Evolutionary conservation across 1,140 invertebrate species (phyloP), one percentile per base, ranked within the genome.

Genomic region (Meloidogyne floridensis): DNA sequence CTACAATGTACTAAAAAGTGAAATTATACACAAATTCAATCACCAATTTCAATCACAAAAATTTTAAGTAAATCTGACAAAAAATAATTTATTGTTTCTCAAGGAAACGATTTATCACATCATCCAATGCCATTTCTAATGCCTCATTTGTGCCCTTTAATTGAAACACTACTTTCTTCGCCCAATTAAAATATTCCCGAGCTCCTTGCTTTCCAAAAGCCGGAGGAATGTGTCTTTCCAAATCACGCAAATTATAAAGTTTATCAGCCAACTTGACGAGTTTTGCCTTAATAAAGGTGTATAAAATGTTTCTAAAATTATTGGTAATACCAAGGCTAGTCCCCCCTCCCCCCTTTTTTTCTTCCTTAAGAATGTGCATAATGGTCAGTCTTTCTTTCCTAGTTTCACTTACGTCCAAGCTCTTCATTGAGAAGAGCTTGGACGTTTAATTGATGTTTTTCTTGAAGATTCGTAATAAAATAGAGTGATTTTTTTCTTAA

Each of bases 231-330:
- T 83, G 82, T 71, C 91, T 90, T 53, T 93, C 91, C 18, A 95
- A 88, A 91, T 96, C 95, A 83, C 94, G 90, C 1, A 96, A 89
- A 91, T 96, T 96, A 89, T 95, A 94, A 76, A 96, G 90, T 90
- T 95, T 95, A 90, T 96, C 95, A 0, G 94, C 94, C 81, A 96
- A 89, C 90, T 94, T 94, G 0, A 96, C 93, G 4, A 95, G 90
- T 90, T 95, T 95, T 0, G 94, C 95, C 89, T 93, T 47, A 91
- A 71, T 81, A 72, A 42, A 71, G 9, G 7, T 1, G 7, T n/a
- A 6, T 7, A n/a, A n/a, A 6, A 65, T 32, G 1, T 32, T 32
- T 32, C 32, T 65, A 43, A 32, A 32, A 32, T 32, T 32, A 32
- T 32, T 1, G 32, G 1, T 32, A 32, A 32, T 32, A 32, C 32